Conservation (phyloP, 2,797 vertebrate genomes). For the Dryobates pubescens region DNA sequence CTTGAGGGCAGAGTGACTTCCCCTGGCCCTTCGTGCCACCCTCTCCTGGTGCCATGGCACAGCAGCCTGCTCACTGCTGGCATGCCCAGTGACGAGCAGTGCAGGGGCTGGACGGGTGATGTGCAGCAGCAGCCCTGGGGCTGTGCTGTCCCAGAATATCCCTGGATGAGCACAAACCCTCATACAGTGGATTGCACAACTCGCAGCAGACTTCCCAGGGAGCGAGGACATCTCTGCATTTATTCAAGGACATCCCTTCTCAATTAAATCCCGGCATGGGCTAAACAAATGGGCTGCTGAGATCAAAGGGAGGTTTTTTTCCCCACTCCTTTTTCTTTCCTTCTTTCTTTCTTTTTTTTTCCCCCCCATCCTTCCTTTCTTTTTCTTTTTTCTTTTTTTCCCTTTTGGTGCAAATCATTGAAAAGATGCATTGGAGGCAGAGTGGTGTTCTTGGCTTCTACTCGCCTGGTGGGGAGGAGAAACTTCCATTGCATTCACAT, state of each 20-base stretch:
- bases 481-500: neutral
- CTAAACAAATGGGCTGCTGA: slow-evolving; percentile 47
- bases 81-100: rapidly evolving
- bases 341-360: neutral
- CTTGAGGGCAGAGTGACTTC: neutral
- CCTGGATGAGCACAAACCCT: slow-evolving; percentile 6
- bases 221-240: slow-evolving; percentile 12
- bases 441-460: neutral
- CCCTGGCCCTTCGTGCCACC: neutral
- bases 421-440: neutral
- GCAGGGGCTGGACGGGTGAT: neutral
- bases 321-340: neutral
- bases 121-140: neutral
- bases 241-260: slow-evolving; percentile 55
- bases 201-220: neutral
- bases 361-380: neutral
- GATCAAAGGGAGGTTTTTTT: neutral
- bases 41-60: rapidly evolving
- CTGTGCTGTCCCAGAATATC: neutral
- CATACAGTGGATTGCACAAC: neutral
- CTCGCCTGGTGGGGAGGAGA: neutral
- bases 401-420: neutral
- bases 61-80: rapidly evolving
- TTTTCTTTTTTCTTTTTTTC: neutral
- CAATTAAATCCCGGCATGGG: slow-evolving; percentile 46